These are phyloP conservation scores for Glyphotaelius pellucidus DNA, from an alignment of 2,888 invertebrate species.

Conservation along the genomic window DNA sequence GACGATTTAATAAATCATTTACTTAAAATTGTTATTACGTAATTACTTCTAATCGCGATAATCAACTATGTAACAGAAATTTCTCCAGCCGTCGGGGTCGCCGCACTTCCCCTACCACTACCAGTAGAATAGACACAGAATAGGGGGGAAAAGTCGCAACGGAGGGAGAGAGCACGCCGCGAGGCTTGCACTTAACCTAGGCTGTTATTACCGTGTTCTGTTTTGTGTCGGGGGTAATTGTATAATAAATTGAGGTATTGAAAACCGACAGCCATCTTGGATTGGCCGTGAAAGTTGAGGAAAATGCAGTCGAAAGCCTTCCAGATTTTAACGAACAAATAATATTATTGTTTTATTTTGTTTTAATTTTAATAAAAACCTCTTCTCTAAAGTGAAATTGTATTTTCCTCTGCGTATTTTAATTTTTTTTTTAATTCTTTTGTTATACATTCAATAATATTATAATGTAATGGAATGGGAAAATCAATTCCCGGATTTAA, in stretches of 20 bases:
- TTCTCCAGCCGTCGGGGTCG: constrained; percentile 27
- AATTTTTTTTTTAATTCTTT: no score
- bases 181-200: background rate
- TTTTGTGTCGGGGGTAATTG: background rate
- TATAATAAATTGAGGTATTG: background rate
- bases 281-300: constrained; percentile 39
- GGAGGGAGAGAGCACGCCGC: background rate
- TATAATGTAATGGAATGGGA: no score
- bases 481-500: no score
- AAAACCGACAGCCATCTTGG: constrained; percentile 21
- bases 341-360: no score
- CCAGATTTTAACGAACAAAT: background rate
- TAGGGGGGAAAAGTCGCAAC: background rate
- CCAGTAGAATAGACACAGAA: background rate
- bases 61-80: constrained; percentile 5
- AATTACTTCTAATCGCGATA: background rate
- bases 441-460: no score
- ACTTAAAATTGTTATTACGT: background rate
- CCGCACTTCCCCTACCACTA: background rate
- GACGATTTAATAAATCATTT: no score
- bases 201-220: background rate
- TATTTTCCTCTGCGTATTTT: no score
- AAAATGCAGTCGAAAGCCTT: background rate
- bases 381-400: no score
- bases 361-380: no score